Percentiles rank a stretch among this genome's conserved stretches.
Evolutionary conservation across 2,113 vertebrate genomes (phyloP).

Genomic region (Pseudopodoces humilis): DNA sequence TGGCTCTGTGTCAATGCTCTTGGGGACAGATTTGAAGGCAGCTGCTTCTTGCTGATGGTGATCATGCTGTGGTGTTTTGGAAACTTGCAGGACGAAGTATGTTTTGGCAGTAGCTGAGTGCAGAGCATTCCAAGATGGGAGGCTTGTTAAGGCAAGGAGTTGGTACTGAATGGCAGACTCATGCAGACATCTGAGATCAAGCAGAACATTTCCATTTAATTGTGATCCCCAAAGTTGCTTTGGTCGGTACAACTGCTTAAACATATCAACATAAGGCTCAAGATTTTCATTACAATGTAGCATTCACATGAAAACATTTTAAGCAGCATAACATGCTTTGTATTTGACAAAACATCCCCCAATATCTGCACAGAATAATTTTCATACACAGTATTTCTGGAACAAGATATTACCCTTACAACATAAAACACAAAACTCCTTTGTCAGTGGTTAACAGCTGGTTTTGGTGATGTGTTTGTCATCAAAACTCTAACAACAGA

Average conservation of each 20-base stretch:
- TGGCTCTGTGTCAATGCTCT: not conserved
- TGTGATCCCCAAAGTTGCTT: constrained; percentile 70
- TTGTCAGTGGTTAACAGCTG: constrained; percentile 26
- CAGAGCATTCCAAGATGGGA: not conserved
- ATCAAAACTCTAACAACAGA: constrained; percentile 32
- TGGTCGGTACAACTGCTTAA: constrained; percentile 67
- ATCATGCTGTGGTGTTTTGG: not conserved
- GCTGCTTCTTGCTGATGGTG: not conserved
- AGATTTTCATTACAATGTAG: constrained; percentile 72
- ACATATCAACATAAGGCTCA: constrained; percentile 70
- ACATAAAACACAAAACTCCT: constrained; percentile 6
- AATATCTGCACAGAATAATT: constrained; percentile 44
- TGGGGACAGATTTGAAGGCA: not conserved
- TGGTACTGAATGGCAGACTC: not conserved
- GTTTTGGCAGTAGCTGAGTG: not conserved
- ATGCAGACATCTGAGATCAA: constrained; percentile 37
- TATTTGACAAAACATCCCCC: constrained; percentile 63
- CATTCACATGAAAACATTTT: constrained; percentile 74
- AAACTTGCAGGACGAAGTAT: not conserved
- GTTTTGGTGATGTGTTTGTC: constrained; percentile 21
- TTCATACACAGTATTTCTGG: not conserved
- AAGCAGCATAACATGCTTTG: constrained; percentile 75
- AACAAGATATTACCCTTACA: constrained; percentile 33
- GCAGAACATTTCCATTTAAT: constrained; percentile 74
- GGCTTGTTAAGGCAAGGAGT: not conserved